Evolutionary conservation across 2,797 vertebrate genomes (phyloP), one percentile per base, ranked within the genome.

Genomic region (Antennarius maculatus): DNA sequence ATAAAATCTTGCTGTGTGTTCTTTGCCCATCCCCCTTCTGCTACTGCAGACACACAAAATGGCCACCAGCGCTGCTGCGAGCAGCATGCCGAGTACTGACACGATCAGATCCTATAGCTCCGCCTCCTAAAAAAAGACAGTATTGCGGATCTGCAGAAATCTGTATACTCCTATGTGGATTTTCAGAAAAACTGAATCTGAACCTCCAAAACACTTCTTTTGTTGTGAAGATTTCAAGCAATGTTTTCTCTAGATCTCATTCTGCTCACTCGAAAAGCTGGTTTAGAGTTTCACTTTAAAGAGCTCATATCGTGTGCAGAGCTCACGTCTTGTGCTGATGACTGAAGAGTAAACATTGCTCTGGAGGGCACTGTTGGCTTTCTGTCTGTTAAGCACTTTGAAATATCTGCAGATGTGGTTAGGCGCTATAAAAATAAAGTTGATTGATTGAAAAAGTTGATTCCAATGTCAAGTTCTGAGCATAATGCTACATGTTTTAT

Each of bases 11-110:
- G 11, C 29, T 43, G 57, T 54, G 45, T 8, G 51, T 34, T 71
- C 56, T 77, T 71, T 78, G 76, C 82, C 79, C 85, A 74, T 49
- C 79, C 71, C 81, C 53, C 59, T 72, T 73, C 71, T 83, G 68
- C 41, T 77, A 63, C 66, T 85, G 83, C 80, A 88, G 76, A 85
- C 85, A 80, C 88, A 84, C 76, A 91, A 91, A 90, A 91, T 91
- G 89, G 91, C 89, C 87, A 91, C 90, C 85, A 86, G 80, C 27
- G 76, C 79, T 84, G 79, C 83, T 88, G 80, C 18, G 69, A 85
- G 81, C 74, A 83, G 88, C 83, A 79, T 79, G 85, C 84, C 66
- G 77, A 88, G 77, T 76, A 85, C 73, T 82, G 63, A 55, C 77
- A 69, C 4, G 65, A 84, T 59, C 51, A 73, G 84, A 64, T 77